phyloP scores from a whole-genome alignment of 2,888 invertebrate genomes.

The Drosophila acutilabella region DNA sequence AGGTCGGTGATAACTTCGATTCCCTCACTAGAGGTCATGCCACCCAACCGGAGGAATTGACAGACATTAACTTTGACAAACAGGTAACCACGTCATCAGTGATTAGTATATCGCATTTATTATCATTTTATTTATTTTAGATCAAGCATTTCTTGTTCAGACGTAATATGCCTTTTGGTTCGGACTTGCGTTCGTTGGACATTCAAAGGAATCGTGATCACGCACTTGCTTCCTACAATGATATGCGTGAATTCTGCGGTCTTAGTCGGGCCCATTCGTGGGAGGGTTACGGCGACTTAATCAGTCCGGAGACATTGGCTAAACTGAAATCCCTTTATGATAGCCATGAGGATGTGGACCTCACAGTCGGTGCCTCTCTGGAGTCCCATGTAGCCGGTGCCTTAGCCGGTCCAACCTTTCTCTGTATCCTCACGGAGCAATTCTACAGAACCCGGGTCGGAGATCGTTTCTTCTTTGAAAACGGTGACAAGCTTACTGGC shows the following conservation, averaged over 20 bases:
- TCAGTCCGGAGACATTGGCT: constrained; percentile 87
- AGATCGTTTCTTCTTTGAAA: constrained; percentile 94
- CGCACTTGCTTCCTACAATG: constrained; percentile 92
- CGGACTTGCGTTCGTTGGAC: constrained; percentile 92
- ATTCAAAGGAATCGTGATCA: constrained; percentile 95
- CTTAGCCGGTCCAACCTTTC: constrained; percentile 93
- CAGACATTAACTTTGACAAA: constrained; percentile 91
- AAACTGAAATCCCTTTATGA: constrained; percentile 89
- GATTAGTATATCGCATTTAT: too few relatives aligned
- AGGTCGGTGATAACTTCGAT: constrained; percentile 88
- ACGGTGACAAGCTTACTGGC: constrained; percentile 87
- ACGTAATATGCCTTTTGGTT: constrained; percentile 90
- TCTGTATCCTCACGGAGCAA: constrained; percentile 94
- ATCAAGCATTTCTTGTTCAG: constrained; percentile 89
- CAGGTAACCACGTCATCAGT: constrained; percentile 69
- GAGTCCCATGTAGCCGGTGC: constrained; percentile 92
- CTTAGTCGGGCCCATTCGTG: constrained; percentile 89
- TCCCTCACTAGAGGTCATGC: constrained; percentile 91
- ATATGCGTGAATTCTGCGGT: constrained; percentile 91
- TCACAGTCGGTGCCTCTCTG: constrained; percentile 93
- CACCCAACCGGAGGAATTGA: constrained; percentile 90
- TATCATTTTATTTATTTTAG: constrained; percentile 80
- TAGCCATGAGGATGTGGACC: constrained; percentile 92
- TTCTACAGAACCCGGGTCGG: constrained; percentile 94
- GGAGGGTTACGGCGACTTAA: constrained; percentile 89